Evolutionary conservation across 2,797 vertebrate species (phyloP).

Genomic region (Catharus ustulatus): DNA sequence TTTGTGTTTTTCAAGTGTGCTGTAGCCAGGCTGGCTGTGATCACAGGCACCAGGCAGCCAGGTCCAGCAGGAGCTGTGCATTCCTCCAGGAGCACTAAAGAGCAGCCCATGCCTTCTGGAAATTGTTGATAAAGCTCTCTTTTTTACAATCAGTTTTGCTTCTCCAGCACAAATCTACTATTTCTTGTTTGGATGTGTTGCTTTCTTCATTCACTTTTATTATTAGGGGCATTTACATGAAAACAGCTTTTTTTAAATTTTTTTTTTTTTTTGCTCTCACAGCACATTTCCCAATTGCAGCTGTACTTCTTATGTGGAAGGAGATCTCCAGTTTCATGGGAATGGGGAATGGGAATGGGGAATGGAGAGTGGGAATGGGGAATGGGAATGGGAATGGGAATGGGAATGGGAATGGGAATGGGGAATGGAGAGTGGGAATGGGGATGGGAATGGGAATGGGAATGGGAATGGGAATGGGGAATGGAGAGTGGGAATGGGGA

Average conservation of each 20-base stretch:
- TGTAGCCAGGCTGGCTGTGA: not conserved
- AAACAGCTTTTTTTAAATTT: not conserved
- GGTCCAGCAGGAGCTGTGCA: conserved; percentile 7
- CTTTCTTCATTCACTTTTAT: conserved; percentile 40
- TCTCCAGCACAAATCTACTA: conserved; percentile 26
- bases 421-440: no score
- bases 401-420: not conserved
- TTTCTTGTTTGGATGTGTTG: conserved; percentile 18
- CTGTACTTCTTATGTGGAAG: not conserved
- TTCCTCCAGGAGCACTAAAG: not conserved
- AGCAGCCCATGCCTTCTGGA: conserved; percentile 51
- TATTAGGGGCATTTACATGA: conserved; percentile 39
- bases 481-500: no score
- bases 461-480: no score
- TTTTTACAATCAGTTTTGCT: conserved; percentile 53
- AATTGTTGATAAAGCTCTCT: conserved; percentile 59
- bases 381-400: no score
- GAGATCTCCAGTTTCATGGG: not conserved
- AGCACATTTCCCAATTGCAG: conserved; percentile 39
- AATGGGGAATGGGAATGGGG: not conserved
- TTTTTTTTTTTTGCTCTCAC: conserved; percentile 2
- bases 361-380: no score
- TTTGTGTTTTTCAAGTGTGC: not conserved
- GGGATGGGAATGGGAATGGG: not conserved
- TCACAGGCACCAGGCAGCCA: conserved; percentile 23